These are phyloP conservation scores for Globodera ellingtonae DNA, from an alignment of 1,140 invertebrate genomes.

Conservation along the genomic window DNA sequence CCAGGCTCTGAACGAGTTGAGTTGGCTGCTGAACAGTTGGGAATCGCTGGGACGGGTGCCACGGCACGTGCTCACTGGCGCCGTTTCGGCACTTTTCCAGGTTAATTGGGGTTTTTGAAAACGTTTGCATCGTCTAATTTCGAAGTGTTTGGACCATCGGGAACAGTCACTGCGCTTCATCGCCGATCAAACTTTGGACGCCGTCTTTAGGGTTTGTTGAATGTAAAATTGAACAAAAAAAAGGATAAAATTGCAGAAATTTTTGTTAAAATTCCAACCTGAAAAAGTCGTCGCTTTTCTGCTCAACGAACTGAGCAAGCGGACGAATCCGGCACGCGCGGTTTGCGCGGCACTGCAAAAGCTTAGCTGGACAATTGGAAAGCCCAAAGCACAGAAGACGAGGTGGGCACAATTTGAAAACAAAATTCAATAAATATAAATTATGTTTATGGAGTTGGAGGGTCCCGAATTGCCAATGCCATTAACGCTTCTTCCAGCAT, in stretches of 20 bases:
- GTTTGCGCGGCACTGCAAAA: conserved; percentile 37
- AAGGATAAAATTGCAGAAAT: conserved; percentile 31
- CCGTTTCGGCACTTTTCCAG: conserved; percentile 13
- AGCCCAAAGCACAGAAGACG: conserved; percentile 28
- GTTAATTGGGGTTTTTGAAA: not conserved
- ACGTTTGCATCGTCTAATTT: conserved; percentile 3
- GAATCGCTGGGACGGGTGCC: not conserved
- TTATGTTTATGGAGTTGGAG: not conserved
- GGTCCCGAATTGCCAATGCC: not conserved
- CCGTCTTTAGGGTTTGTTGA: conserved; percentile 31
- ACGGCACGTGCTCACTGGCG: not conserved
- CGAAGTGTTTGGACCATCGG: conserved; percentile 18
- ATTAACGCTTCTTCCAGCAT: conserved; percentile 23
- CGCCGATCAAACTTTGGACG: conserved; percentile 38
- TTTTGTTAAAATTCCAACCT: conserved; percentile 39
- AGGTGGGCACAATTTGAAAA: not conserved
- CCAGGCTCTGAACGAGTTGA: conserved; percentile 1
- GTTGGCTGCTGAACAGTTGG: not conserved
- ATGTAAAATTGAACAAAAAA: not conserved
- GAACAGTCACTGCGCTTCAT: conserved; percentile 40
- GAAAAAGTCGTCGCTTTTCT: conserved; percentile 31
- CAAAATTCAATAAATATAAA: too few relatives aligned
- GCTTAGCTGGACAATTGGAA: conserved; percentile 22
- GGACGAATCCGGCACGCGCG: conserved; percentile 17
- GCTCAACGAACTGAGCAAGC: conserved; percentile 32